Evolutionary conservation across 2,888 invertebrate species (phyloP).

Genomic region (Bruchidius siliquastri): DNA sequence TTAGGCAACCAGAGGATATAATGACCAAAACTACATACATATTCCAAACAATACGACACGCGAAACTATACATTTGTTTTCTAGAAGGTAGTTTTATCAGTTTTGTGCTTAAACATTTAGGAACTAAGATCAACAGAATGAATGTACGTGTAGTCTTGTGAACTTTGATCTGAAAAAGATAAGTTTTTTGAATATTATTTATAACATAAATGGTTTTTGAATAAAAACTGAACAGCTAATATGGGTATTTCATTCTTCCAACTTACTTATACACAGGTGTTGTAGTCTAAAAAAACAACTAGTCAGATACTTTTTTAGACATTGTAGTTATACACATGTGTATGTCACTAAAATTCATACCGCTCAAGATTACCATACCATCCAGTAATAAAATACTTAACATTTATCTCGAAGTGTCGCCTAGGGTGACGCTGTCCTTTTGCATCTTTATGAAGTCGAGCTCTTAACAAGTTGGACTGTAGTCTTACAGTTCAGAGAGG

Average conservation of each 20-base stretch:
- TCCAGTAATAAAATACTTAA: too few relatives aligned
- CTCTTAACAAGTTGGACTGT: too few relatives aligned
- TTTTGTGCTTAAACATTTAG: slow-evolving; percentile 34
- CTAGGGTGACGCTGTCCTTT: too few relatives aligned
- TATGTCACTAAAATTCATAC: too few relatives aligned
- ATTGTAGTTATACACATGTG: too few relatives aligned
- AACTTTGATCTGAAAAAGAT: slow-evolving; percentile 30
- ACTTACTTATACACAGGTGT: too few relatives aligned
- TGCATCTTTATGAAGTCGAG: too few relatives aligned
- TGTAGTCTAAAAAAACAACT: too few relatives aligned
- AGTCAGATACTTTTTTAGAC: too few relatives aligned
- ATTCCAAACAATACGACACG: slow-evolving; percentile 14
- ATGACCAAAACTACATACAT: slow-evolving; percentile 23
- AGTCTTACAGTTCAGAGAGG: too few relatives aligned
- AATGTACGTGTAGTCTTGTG: slow-evolving; percentile 35
- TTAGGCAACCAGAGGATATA: slow-evolving; percentile 17
- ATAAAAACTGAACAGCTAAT: slow-evolving; percentile 22
- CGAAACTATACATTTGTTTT: slow-evolving; percentile 23
- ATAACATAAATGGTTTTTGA: slow-evolving; percentile 28
- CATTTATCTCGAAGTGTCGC: too few relatives aligned
- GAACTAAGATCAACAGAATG: slow-evolving; percentile 32
- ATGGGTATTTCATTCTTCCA: slow-evolving; percentile 1
- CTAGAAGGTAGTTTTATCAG: slow-evolving; percentile 30
- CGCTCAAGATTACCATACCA: too few relatives aligned
- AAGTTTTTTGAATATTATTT: slow-evolving; percentile 30